phyloP scores from a whole-genome alignment of 2,888 invertebrate species.

The Stenurella melanura region DNA sequence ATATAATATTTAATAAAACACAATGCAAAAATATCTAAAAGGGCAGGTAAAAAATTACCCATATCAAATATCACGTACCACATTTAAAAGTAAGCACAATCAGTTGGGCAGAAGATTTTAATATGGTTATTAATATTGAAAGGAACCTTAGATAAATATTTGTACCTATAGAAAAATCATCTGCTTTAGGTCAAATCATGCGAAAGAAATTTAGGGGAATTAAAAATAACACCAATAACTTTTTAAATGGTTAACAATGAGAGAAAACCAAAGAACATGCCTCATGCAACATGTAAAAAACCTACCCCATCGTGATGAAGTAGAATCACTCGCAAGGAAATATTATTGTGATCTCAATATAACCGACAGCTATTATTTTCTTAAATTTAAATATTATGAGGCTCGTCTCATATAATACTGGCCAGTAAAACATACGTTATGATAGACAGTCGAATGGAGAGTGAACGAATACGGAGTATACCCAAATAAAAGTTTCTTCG shows the following conservation, averaged over 20 bases:
- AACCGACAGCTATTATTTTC: constrained; percentile 55
- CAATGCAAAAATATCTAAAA: constrained; percentile 48
- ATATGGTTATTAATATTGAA: constrained; percentile 48
- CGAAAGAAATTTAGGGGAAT: constrained; percentile 45
- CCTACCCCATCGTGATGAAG: constrained; percentile 60
- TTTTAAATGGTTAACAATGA: constrained; percentile 40
- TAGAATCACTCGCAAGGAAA: constrained; percentile 43
- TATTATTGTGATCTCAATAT: constrained; percentile 54
- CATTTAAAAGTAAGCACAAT: constrained; percentile 40
- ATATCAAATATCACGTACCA: constrained; percentile 56
- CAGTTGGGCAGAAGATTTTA: constrained; percentile 47
- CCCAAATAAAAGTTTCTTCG: constrained; percentile 61
- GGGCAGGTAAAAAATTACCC: constrained; percentile 55
- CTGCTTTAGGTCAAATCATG: constrained; percentile 46
- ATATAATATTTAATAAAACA: constrained; percentile 61
- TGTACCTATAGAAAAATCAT: constrained; percentile 43
- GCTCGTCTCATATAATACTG: constrained; percentile 59
- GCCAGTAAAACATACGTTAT: constrained; percentile 53
- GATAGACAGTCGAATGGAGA: constrained; percentile 66
- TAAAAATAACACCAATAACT: constrained; percentile 37
- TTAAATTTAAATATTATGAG: constrained; percentile 56
- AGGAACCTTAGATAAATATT: constrained; percentile 46
- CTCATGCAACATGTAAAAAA: constrained; percentile 52
- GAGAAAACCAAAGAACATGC: constrained; percentile 30
- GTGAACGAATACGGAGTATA: constrained; percentile 55